These are phyloP conservation scores for Ceratina australensis DNA, from an alignment of 1,140 invertebrate species.

Conservation along the genomic window DNA sequence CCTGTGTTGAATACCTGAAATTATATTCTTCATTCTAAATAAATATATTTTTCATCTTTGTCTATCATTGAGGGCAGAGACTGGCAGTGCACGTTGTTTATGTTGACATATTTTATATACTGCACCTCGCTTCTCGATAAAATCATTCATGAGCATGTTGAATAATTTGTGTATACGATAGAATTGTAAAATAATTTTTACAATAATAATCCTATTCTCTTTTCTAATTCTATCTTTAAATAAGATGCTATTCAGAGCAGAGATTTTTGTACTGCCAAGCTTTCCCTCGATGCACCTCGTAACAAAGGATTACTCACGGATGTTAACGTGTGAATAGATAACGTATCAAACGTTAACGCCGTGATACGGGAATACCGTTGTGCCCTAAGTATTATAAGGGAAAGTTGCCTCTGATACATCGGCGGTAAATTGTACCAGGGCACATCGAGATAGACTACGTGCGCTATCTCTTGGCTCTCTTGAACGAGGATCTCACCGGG, in stretches of 20 bases:
- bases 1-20: conserved; percentile 53
- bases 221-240: too few species aligned
- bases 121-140: too few species aligned
- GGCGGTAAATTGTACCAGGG: conserved; percentile 47
- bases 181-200: too few species aligned
- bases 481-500: conserved; percentile 49
- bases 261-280: too few species aligned
- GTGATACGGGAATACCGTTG: conserved; percentile 38
- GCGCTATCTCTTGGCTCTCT: conserved; percentile 43
- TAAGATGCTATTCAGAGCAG: too few species aligned
- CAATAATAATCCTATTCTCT: too few species aligned
- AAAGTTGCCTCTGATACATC: conserved; percentile 24
- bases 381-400: conserved; percentile 45
- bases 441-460: conserved; percentile 44
- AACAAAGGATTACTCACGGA: conserved; percentile 37
- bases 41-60: neutral
- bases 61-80: too few species aligned
- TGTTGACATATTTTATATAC: too few species aligned
- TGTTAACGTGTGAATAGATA: conserved; percentile 48
- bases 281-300: too few species aligned
- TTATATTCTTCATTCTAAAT: neutral
- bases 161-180: too few species aligned
- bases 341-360: conserved; percentile 38
- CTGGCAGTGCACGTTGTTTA: too few species aligned
- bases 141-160: too few species aligned